Conservation (phyloP, 2,888 invertebrate genomes). For the Eupithecia inturbata region DNA sequence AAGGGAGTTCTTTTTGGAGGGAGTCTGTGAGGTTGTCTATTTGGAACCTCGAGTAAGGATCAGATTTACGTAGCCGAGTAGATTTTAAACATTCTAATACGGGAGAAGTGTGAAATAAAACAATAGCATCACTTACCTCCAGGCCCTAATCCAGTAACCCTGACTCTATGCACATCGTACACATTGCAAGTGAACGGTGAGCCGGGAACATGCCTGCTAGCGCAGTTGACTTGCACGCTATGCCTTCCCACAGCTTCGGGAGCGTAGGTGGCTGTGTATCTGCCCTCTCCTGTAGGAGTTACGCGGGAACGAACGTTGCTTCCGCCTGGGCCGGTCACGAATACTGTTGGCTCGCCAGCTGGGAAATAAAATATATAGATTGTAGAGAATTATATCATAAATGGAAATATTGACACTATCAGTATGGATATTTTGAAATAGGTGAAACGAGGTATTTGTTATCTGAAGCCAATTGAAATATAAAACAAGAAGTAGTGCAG, state of each 20-base stretch:
- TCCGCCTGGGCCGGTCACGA: slow-evolving; percentile 93
- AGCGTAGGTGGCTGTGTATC: slow-evolving; percentile 91
- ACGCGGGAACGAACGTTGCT: slow-evolving; percentile 90
- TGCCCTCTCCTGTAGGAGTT: slow-evolving; percentile 85
- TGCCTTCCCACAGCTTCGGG: slow-evolving; percentile 95
- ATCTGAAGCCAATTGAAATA: neutral
- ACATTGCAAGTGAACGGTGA: slow-evolving; percentile 97
- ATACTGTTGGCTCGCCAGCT: slow-evolving; percentile 88
- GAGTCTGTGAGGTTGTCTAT: neutral
- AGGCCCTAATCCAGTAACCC: slow-evolving; percentile 86
- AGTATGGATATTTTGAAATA: neutral
- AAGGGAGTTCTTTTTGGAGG: neutral
- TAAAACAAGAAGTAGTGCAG: neutral
- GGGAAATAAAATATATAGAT: slow-evolving; percentile 22
- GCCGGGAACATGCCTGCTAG: slow-evolving; percentile 93
- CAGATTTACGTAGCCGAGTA: neutral
- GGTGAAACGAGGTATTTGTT: neutral
- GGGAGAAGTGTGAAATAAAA: neutral
- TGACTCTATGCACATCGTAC: slow-evolving; percentile 94
- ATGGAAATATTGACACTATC: neutral
- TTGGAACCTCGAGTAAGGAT: neutral
- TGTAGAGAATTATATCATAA: neutral
- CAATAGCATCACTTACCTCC: slow-evolving; percentile 61
- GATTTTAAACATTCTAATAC: neutral
- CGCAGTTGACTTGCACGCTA: slow-evolving; percentile 91